phyloP scores from a whole-genome alignment of 2,888 invertebrate genomes.

The Dolomedes plantarius region DNA sequence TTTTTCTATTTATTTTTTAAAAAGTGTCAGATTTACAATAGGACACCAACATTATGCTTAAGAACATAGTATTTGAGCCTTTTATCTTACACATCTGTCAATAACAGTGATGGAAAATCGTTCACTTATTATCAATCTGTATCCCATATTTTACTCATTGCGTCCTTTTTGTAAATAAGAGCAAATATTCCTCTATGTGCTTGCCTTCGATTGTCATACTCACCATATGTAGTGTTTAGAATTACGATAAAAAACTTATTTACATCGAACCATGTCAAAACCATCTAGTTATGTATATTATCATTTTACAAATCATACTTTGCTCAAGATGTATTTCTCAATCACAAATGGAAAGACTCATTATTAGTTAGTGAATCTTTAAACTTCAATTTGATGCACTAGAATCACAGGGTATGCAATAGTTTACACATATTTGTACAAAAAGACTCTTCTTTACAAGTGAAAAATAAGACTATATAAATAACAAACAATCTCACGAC shows the following conservation, averaged over 20 bases:
- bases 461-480: conserved; percentile 49
- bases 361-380: conserved; percentile 30
- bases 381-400: conserved; percentile 48
- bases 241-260: conserved; percentile 42
- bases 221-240: conserved; percentile 37
- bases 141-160: background rate
- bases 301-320: conserved; percentile 49
- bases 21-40: conserved; percentile 66
- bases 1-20: conserved; percentile 61
- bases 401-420: conserved; percentile 66
- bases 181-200: conserved; percentile 36
- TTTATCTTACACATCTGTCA: conserved; percentile 33
- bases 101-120: conserved; percentile 3
- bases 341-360: conserved; percentile 41
- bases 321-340: conserved; percentile 21
- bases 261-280: conserved; percentile 44
- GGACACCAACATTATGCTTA: conserved; percentile 68
- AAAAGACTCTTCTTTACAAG: conserved; percentile 40
- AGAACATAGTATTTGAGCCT: conserved; percentile 70
- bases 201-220: conserved; percentile 62
- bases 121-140: background rate
- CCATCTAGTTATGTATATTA: conserved; percentile 27
- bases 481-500: conserved; percentile 37
- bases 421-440: conserved; percentile 66
- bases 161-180: background rate